Conservation (phyloP, 1,140 invertebrate genomes). For the Dreissena rostriformis region DNA sequence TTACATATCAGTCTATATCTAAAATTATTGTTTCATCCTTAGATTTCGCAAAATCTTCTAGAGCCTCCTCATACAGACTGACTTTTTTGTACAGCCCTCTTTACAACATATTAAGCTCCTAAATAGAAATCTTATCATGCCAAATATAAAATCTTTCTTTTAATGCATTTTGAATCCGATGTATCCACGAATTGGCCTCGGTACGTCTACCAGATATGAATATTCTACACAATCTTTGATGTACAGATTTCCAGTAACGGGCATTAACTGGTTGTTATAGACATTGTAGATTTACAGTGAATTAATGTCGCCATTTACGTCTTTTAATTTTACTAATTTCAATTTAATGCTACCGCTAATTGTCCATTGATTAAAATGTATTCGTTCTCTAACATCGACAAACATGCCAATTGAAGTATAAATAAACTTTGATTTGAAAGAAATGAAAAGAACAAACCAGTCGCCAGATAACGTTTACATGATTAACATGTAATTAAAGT, state of each 20-base stretch:
- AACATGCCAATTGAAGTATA: constrained; percentile 40
- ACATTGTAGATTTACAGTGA: neutral
- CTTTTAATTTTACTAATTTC: constrained; percentile 41
- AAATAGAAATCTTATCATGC: constrained; percentile 41
- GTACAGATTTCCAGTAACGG: constrained; percentile 26
- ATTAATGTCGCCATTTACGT: constrained; percentile 31
- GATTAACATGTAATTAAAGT: constrained; percentile 50
- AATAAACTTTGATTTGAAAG: constrained; percentile 33
- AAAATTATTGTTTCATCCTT: too few species aligned
- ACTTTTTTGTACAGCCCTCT: neutral
- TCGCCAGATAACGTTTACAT: neutral
- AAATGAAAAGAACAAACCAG: constrained; percentile 6
- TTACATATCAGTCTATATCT: too few species aligned
- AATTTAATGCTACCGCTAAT: constrained; percentile 30
- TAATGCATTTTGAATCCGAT: constrained; percentile 14
- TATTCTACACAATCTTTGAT: constrained; percentile 14
- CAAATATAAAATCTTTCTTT: constrained; percentile 27
- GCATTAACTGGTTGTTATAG: constrained; percentile 9
- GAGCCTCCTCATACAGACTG: too few species aligned
- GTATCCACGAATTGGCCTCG: constrained; percentile 31
- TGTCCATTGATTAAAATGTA: neutral
- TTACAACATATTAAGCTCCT: constrained; percentile 3
- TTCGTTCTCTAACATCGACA: neutral
- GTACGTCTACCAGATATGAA: neutral
- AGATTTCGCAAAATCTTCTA: too few species aligned